Evolutionary conservation across 53 echinoderm and acorn worm genomes (phyloP).

Genomic region (Hippasteria phrygiana): DNA sequence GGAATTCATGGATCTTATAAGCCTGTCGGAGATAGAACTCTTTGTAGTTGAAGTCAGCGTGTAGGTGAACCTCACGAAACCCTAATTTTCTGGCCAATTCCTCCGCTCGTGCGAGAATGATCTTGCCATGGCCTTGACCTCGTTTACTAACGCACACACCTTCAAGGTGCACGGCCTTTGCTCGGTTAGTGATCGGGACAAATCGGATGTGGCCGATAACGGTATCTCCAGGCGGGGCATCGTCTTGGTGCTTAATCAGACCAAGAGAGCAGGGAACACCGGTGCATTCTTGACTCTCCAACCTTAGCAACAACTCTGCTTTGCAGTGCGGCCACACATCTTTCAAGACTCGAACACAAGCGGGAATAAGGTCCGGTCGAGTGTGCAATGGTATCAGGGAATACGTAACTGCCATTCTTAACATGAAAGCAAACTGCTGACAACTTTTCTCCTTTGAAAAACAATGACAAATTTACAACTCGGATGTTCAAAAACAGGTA

Average conservation of each 20-base stretch:
- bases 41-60: neutral
- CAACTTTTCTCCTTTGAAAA: neutral
- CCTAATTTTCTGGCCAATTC: neutral
- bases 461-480: neutral
- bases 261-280: neutral
- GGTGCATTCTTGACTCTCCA: neutral
- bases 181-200: neutral
- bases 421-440: neutral
- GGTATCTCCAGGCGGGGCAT: neutral
- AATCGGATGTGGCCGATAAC: neutral
- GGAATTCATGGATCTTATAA: neutral
- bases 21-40: neutral
- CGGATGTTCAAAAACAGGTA: neutral
- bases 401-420: constrained; percentile 6
- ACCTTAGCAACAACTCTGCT: neutral
- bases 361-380: neutral
- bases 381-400: neutral
- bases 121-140: neutral
- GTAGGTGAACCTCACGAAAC: neutral
- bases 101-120: neutral
- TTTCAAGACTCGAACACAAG: neutral
- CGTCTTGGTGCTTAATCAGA: neutral
- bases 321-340: neutral
- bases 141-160: neutral
- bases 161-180: neutral